A percentile compares a stretch with the other conserved stretches of the same genome.
These are phyloP conservation scores for Tridacna gigas DNA, from an alignment of 2,888 invertebrate genomes.

Conservation along the genomic window DNA sequence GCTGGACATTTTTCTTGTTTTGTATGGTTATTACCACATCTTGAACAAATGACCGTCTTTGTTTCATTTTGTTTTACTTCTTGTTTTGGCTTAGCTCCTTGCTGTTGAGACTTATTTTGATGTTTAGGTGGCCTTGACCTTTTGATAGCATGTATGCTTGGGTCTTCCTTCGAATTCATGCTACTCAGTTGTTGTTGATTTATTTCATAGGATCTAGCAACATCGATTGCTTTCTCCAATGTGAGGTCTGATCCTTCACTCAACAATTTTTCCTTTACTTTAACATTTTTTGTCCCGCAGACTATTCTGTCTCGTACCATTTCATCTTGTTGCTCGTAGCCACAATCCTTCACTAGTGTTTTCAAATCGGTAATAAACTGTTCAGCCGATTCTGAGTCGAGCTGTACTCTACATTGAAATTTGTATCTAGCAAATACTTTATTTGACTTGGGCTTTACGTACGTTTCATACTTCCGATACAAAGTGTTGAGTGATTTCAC, in stretches of 20 bases:
- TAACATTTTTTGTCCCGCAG: slow-evolving; percentile 34
- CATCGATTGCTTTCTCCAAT: slow-evolving; percentile 43
- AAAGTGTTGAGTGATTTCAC: slow-evolving; percentile 31
- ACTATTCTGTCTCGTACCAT: slow-evolving; percentile 62
- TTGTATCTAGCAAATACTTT: slow-evolving; percentile 51
- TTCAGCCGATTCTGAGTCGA: too few relatives aligned
- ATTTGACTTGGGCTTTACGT: slow-evolving; percentile 53
- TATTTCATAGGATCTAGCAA: slow-evolving; percentile 40
- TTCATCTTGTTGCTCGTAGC: slow-evolving; percentile 46
- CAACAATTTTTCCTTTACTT: slow-evolving; percentile 52
- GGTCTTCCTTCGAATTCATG: slow-evolving; percentile 42
- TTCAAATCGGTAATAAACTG: slow-evolving; percentile 50
- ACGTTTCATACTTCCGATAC: slow-evolving; percentile 30
- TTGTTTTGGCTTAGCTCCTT: background rate
- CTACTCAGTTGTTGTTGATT: background rate
- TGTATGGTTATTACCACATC: slow-evolving; percentile 27
- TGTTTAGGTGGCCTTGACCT: too few relatives aligned
- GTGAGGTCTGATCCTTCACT: slow-evolving; percentile 52
- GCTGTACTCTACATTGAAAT: slow-evolving; percentile 52
- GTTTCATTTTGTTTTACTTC: background rate
- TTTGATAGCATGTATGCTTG: background rate
- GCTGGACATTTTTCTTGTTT: too few relatives aligned
- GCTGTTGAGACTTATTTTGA: too few relatives aligned
- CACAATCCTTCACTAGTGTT: slow-evolving; percentile 55
- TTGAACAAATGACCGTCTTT: background rate